Percentiles rank a stretch among this genome's conserved stretches.
Conservation (phyloP, 2,113 vertebrate species). For the Serinus canaria region DNA sequence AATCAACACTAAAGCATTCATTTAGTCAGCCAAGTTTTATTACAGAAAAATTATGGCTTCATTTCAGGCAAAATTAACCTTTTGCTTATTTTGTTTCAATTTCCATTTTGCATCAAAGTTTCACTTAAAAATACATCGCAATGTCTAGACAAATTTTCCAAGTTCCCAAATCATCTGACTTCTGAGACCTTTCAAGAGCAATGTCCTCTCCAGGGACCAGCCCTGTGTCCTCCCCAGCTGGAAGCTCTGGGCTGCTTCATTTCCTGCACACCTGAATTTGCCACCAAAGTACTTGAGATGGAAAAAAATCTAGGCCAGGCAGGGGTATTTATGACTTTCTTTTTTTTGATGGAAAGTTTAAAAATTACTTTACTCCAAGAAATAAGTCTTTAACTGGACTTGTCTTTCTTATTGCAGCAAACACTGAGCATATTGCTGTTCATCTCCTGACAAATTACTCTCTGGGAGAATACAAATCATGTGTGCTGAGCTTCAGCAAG, state of each 20-base stretch:
- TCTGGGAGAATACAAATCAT: constrained; percentile 22
- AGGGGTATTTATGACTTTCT: neutral
- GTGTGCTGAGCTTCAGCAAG: neutral
- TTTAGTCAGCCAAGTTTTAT: neutral
- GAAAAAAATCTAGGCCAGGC: neutral
- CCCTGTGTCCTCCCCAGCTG: neutral
- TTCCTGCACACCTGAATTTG: neutral
- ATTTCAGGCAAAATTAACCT: neutral
- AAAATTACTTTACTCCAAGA: neutral
- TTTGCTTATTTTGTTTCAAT: neutral
- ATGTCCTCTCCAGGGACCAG: rapidly evolving
- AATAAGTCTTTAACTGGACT: constrained; percentile 25
- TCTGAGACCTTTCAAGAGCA: neutral
- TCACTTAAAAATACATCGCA: neutral
- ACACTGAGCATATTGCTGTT: neutral
- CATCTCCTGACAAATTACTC: constrained; percentile 35
- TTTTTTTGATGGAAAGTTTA: neutral
- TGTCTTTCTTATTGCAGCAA: constrained; percentile 1
- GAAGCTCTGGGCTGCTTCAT: rapidly evolving
- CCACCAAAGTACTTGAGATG: neutral
- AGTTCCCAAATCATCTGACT: neutral
- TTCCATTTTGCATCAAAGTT: neutral
- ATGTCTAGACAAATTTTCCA: neutral
- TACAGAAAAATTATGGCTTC: neutral
- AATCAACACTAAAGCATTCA: neutral